Conservation (phyloP, 1,140 invertebrate genomes). For the Ridgeia piscesae region DNA sequence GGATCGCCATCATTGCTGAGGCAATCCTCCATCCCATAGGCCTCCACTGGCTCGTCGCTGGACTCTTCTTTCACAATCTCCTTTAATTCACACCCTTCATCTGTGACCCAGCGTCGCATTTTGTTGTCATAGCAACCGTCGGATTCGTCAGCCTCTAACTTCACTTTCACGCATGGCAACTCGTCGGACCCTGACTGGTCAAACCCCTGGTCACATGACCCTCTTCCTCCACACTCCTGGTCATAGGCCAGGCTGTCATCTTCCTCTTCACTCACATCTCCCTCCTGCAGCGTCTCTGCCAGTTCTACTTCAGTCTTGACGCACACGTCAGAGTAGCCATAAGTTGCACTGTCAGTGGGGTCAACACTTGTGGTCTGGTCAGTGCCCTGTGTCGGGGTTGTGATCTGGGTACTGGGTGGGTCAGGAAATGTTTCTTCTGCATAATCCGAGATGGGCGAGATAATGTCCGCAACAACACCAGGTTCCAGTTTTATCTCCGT, state of each 20-base stretch:
- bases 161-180: not conserved
- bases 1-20: not conserved
- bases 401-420: not conserved
- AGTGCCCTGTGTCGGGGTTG: not conserved
- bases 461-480: too few species aligned
- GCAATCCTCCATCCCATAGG: not conserved
- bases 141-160: not conserved
- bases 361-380: not conserved
- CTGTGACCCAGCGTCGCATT: not conserved
- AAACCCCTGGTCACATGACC: not conserved
- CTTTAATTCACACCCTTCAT: not conserved
- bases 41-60: not conserved
- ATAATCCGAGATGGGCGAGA: not conserved
- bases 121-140: not conserved
- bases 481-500: not conserved
- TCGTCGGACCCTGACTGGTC: not conserved
- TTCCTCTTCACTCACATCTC: not conserved
- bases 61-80: not conserved
- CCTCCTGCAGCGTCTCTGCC: not conserved
- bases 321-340: not conserved
- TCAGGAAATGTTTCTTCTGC: not conserved
- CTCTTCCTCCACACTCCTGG: too few species aligned
- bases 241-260: too few species aligned
- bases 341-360: not conserved
- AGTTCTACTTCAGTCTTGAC: not conserved